phyloP scores from a whole-genome alignment of 1,140 invertebrate genomes.

The Xylocopa sonorina region DNA sequence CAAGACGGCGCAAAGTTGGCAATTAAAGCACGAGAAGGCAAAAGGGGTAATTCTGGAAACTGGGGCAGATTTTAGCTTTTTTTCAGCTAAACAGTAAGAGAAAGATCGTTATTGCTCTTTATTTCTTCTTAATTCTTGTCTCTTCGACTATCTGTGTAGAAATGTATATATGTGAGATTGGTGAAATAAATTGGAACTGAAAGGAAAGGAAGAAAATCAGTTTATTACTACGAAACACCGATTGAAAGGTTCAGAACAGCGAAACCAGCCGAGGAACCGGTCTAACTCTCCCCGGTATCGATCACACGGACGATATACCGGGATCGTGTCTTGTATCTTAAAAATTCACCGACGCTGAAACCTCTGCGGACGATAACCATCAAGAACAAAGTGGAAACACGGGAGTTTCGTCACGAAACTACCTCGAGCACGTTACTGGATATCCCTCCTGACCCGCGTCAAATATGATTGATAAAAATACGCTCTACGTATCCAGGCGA shows the following conservation, averaged over 20 bases:
- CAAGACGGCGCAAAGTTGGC: not conserved
- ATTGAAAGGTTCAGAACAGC: not conserved
- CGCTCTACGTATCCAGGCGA: not conserved
- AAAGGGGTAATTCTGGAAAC: constrained; percentile 24
- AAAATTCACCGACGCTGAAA: constrained; percentile 26
- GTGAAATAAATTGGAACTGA: too few relatives aligned
- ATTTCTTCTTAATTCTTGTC: too few relatives aligned
- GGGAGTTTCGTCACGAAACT: constrained; percentile 15
- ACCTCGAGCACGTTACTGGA: not conserved
- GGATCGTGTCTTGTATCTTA: constrained; percentile 18
- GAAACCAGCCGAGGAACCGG: too few relatives aligned
- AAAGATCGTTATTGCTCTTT: not conserved
- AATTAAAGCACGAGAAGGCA: not conserved
- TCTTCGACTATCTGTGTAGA: not conserved
- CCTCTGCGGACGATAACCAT: constrained; percentile 1
- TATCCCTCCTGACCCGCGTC: not conserved
- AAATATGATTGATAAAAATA: constrained; percentile 34
- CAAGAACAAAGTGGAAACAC: not conserved
- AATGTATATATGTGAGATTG: too few relatives aligned
- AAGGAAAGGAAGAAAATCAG: not conserved
- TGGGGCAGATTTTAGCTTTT: not conserved
- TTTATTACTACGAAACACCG: not conserved
- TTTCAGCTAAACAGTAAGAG: not conserved
- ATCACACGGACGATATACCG: not conserved
- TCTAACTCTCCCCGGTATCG: not conserved